These are phyloP conservation scores for Dryomyza anilis DNA, from an alignment of 2,888 invertebrate genomes.

Conservation along the genomic window DNA sequence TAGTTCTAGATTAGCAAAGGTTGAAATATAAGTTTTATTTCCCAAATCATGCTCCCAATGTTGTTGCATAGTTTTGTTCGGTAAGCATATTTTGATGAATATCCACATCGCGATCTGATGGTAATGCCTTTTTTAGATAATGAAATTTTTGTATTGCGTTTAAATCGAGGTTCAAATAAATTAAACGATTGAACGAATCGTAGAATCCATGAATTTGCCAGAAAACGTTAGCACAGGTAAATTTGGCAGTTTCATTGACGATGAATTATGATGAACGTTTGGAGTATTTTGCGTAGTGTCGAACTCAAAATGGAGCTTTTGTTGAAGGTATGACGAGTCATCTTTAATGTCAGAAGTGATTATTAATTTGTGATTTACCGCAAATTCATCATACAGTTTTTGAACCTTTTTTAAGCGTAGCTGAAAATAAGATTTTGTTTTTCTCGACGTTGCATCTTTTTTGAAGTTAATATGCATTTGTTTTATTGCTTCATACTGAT, in stretches of 20 bases:
- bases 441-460: constrained; percentile 8
- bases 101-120: no score
- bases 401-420: constrained; percentile 1
- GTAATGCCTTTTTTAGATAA: constrained; percentile 21
- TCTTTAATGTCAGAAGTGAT: background rate
- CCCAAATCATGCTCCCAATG: constrained; percentile 15
- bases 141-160: constrained; percentile 24
- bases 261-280: no score
- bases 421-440: constrained; percentile 11
- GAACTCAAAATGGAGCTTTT: background rate
- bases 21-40: background rate
- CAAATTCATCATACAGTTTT: background rate
- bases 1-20: background rate
- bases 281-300: no score
- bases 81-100: constrained; percentile 21
- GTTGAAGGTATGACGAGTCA: background rate
- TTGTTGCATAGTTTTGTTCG: constrained; percentile 16
- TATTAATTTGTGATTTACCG: background rate
- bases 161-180: constrained; percentile 16
- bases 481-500: background rate
- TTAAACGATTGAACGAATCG: constrained; percentile 8
- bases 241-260: no score
- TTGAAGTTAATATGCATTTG: constrained; percentile 6
- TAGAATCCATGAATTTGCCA: constrained; percentile 24
- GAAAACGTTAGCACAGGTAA: constrained; percentile 23